Conservation (phyloP, 2,113 vertebrate species). For the Odocoileus hemionus region DNA sequence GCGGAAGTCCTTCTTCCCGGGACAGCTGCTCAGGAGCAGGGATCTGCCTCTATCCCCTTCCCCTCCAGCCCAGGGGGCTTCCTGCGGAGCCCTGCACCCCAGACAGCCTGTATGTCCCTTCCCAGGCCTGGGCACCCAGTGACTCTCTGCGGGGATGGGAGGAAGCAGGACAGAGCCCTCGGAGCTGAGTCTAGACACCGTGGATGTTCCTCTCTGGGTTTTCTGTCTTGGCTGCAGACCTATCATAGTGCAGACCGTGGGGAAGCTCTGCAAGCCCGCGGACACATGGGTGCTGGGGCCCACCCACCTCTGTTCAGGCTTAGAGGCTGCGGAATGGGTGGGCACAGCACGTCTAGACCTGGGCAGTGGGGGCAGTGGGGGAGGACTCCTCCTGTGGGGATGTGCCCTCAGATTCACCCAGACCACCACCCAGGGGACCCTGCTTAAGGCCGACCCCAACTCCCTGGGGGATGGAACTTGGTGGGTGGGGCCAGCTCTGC, state of each 20-base stretch:
- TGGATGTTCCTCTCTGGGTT: not conserved
- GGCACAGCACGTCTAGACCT: not conserved
- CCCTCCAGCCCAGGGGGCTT: not conserved
- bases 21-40: not conserved
- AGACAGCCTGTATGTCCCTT: not conserved
- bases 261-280: fast-evolving
- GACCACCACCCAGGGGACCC: not conserved
- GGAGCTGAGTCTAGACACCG: fast-evolving
- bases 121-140: not conserved
- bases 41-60: not conserved
- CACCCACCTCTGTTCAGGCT: not conserved
- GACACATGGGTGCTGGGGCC: fast-evolving
- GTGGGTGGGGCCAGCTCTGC: not conserved
- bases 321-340: fast-evolving
- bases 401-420: not conserved
- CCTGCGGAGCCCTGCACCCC: fast-evolving
- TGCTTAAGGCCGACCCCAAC: not conserved
- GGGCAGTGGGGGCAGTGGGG: not conserved
- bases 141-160: not conserved
- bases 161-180: not conserved
- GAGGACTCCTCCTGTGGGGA: not conserved
- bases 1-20: not conserved
- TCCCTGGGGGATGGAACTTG: not conserved
- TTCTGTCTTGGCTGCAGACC: not conserved
- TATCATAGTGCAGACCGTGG: not conserved